Base-by-base conservation (phyloP, 2,797 vertebrate genomes). In the Xyrichtys novacula region DNA sequence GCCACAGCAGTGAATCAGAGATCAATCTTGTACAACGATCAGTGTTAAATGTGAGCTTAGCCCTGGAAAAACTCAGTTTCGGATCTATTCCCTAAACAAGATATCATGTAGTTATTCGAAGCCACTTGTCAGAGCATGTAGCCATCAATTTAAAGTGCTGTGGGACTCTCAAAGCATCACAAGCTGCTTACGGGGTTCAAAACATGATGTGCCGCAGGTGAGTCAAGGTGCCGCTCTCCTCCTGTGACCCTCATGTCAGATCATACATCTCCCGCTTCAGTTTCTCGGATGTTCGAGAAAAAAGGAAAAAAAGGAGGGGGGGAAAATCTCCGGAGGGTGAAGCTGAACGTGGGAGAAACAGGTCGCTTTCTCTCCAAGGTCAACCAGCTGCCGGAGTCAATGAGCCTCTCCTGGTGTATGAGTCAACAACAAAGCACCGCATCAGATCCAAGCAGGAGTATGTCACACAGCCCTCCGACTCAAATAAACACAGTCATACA, bases 301-400 rank as follows among this genome's bases (percentile, higher is more conserved):
- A n/a, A 15, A 8, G 1, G n/a, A 14, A 36, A 40, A 3, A 50
- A 47, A 20, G 61, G 22, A 52, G 5, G n/a, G 5, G 40, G 40
- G 44, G 57, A 54, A 74, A 65, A 4, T 69, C 71, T 74, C 56
- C 1, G 3, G 49, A 64, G 83, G 68, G 65, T 34, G 75, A 76
- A 57, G 32, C 32, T 75, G 74, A 74, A 74, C 84, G 55, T 71
- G 85, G 85, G 78, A 78, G 77, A 76, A 84, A 82, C 81, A 73
- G 76, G 77, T 86, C 77, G 71, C 67, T 34, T 76, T 81, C 66
- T 58, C 67, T 74, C 71, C 87, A 90, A 91, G 89, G 88, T 91
- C 82, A 87, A 80, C 77, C 78, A 84, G 80, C 84, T 75, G 85
- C 79, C 86, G 80, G 71, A 66, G 69, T 78, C 76, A 78, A 84